Percentiles rank a stretch among this genome's conserved stretches.
Conservation (phyloP, 2,797 vertebrate species). For the Sylvilagus floridanus region DNA sequence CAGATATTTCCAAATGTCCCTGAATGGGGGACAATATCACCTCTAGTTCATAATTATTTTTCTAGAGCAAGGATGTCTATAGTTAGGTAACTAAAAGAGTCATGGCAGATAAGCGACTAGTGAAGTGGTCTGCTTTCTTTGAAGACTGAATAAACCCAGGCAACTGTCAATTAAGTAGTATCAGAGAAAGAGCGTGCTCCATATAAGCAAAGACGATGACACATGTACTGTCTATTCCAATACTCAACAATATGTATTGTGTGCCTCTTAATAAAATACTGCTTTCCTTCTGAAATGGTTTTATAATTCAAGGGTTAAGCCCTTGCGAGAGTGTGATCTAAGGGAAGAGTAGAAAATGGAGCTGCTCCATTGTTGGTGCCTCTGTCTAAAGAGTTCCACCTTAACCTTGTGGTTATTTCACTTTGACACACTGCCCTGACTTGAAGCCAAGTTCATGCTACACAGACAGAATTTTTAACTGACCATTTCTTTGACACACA, state of each 20-base stretch:
- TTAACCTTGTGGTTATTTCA: background rate
- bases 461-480: background rate
- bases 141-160: background rate
- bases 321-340: background rate
- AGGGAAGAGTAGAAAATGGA: background rate
- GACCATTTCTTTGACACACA: background rate
- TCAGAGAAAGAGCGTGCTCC: background rate
- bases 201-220: background rate
- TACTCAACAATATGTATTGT: background rate
- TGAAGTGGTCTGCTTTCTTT: background rate
- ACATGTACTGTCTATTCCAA: background rate
- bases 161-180: background rate
- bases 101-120: background rate
- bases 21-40: background rate
- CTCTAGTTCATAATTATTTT: background rate
- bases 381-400: background rate
- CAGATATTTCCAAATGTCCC: background rate
- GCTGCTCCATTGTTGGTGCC: background rate
- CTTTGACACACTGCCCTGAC: background rate
- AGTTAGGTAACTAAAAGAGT: background rate
- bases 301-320: background rate
- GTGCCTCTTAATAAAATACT: background rate
- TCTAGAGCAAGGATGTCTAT: background rate
- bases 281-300: background rate
- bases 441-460: background rate